phyloP scores from a whole-genome alignment of 2,888 invertebrate species.

The Ceratothoa steindachneri region DNA sequence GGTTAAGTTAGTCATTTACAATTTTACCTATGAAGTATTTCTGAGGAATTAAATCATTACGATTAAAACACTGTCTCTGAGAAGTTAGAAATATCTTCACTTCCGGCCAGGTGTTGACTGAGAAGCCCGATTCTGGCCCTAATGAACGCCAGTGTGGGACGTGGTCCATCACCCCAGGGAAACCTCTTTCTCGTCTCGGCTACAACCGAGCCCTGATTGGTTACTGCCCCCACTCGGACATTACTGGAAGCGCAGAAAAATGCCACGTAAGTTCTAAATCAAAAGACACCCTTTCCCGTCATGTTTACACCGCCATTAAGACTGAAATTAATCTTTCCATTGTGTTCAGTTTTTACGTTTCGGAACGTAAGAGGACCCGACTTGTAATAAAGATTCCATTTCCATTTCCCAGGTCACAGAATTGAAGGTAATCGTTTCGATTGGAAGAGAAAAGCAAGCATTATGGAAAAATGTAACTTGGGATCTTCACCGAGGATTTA shows the following conservation, averaged over 20 bases:
- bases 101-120: conserved; percentile 12
- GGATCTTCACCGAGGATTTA: conserved; percentile 34
- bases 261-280: background rate
- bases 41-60: no score
- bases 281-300: background rate
- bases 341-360: no score
- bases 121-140: background rate
- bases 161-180: conserved; percentile 23
- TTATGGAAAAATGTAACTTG: conserved; percentile 18
- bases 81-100: no score
- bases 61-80: no score
- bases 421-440: conserved; percentile 27
- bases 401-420: no score
- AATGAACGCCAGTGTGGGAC: conserved; percentile 33
- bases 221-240: conserved; percentile 24
- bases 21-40: no score
- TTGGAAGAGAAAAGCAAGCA: conserved; percentile 17
- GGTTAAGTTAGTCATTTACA: no score
- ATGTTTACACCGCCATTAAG: no score
- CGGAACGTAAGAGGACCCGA: no score
- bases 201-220: conserved; percentile 34
- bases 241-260: background rate
- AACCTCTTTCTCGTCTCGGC: conserved; percentile 24
- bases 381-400: no score
- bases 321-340: no score